Evolutionary conservation across 2,888 invertebrate species (phyloP).

Genomic region (Lepidonotus clava): DNA sequence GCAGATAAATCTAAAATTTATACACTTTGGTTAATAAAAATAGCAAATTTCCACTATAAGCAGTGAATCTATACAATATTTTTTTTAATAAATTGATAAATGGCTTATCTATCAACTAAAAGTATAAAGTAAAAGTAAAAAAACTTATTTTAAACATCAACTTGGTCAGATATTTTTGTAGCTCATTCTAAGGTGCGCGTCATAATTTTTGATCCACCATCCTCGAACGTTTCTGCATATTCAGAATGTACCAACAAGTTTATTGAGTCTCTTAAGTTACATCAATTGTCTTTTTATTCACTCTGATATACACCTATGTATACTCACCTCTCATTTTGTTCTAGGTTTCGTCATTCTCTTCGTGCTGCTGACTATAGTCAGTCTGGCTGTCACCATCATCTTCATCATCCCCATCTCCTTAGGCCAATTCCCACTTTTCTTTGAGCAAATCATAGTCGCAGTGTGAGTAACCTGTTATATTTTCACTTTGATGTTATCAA

Average conservation of each 20-base stretch:
- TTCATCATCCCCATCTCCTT: neutral
- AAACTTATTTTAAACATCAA: too few species aligned
- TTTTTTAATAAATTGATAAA: neutral
- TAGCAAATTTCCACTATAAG: neutral
- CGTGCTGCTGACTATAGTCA: neutral
- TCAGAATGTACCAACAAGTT: too few species aligned
- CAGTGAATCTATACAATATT: neutral
- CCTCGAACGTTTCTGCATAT: too few species aligned
- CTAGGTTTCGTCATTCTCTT: constrained; percentile 8
- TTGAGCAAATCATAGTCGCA: neutral
- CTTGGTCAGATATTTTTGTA: neutral
- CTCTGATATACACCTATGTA: too few species aligned
- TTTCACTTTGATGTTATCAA: neutral
- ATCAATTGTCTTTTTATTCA: too few species aligned
- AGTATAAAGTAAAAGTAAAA: neutral
- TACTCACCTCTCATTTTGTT: too few species aligned
- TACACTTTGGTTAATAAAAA: neutral
- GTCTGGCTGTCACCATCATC: neutral
- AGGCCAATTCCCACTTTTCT: neutral
- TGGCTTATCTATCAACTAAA: neutral
- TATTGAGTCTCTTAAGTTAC: too few species aligned
- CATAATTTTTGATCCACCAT: neutral
- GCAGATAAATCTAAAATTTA: neutral
- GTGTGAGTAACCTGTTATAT: constrained; percentile 19
- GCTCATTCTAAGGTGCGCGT: neutral